Base-by-base conservation (phyloP, 2,888 invertebrate genomes). In the Mayetiola destructor region DNA sequence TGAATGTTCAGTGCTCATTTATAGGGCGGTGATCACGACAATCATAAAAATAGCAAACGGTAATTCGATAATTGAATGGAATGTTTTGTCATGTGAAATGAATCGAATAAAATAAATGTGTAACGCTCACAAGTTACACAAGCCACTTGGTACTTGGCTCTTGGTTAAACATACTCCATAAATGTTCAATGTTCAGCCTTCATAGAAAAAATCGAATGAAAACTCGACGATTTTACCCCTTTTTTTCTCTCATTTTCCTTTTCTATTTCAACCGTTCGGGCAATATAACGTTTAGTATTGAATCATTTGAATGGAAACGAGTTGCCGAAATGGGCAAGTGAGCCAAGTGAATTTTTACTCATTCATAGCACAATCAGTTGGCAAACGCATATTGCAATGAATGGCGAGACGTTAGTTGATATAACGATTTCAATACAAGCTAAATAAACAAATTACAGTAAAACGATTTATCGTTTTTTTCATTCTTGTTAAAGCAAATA, bases 221-320 rank as follows among this genome's bases (percentile, higher is more conserved):
- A 36, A n/a, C n/a, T n/a, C n/a, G n/a, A 48, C 29, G 27, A 27
- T 9, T n/a, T 27, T 48, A 48, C 48, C 48, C 48, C 48, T 48
- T 48, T 48, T 48, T 27, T 40, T n/a, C n/a, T n/a, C n/a, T n/a
- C n/a, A n/a, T n/a, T 27, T 21, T 39, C 9, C 23, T 23, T 48
- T 48, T 12, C 48, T n/a, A n/a, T 48, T 5, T 27, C 27, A 48
- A 48, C n/a, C n/a, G n/a, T n/a, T n/a, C n/a, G 48, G n/a, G 3
- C 3, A 48, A 5, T 4, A 48, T 48, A 27, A n/a, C n/a, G n/a
- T n/a, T n/a, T n/a, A n/a, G n/a, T n/a, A n/a, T 23, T 48, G 27
- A 48, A 48, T 48, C 48, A 48, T 42, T 42, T 27, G n/a, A 48
- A 27, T n/a, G n/a, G n/a, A n/a, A n/a, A n/a, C n/a, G n/a, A n/a